Evolutionary conservation across 2,888 invertebrate genomes (phyloP).

Genomic region (Colletes collaris): DNA sequence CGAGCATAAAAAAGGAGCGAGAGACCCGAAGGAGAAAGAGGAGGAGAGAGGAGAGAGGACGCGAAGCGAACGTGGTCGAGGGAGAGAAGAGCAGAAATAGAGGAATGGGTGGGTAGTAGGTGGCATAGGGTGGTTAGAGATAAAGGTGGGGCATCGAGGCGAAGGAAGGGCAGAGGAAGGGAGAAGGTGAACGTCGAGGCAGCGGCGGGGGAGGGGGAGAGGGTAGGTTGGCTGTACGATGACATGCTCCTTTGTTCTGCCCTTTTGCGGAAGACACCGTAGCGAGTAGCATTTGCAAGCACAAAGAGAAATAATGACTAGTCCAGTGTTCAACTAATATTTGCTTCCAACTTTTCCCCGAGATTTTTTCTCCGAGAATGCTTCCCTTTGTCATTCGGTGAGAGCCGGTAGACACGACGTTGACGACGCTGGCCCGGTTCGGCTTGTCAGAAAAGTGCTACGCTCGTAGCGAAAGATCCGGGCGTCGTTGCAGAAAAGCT

Average conservation of each 20-base stretch:
- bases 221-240: conserved; percentile 64
- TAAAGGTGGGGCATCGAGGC: conserved; percentile 49
- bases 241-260: conserved; percentile 78
- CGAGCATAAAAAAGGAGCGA: conserved; percentile 60
- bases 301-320: conserved; percentile 80
- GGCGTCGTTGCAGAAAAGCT: conserved; percentile 46
- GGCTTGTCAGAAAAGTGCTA: conserved; percentile 61
- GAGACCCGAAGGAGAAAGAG: conserved; percentile 10
- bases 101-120: conserved; percentile 50
- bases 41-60: conserved; percentile 9
- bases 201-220: conserved; percentile 25
- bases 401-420: conserved; percentile 59
- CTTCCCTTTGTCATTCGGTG: conserved; percentile 69
- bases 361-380: conserved; percentile 68
- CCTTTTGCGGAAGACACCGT: conserved; percentile 73
- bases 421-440: conserved; percentile 62
- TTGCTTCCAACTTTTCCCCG: conserved; percentile 77
- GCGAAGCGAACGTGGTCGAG: conserved; percentile 39
- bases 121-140: conserved; percentile 44
- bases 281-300: conserved; percentile 73
- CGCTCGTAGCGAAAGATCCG: conserved; percentile 31
- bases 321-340: conserved; percentile 82
- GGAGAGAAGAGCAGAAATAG: conserved; percentile 43
- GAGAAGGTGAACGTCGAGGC: conserved; percentile 49
- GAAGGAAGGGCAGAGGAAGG: conserved; percentile 37